Evolutionary conservation across 2,888 invertebrate species (phyloP), one percentile per base, ranked within the genome.

Genomic region (Ornithoptera alexandrae): DNA sequence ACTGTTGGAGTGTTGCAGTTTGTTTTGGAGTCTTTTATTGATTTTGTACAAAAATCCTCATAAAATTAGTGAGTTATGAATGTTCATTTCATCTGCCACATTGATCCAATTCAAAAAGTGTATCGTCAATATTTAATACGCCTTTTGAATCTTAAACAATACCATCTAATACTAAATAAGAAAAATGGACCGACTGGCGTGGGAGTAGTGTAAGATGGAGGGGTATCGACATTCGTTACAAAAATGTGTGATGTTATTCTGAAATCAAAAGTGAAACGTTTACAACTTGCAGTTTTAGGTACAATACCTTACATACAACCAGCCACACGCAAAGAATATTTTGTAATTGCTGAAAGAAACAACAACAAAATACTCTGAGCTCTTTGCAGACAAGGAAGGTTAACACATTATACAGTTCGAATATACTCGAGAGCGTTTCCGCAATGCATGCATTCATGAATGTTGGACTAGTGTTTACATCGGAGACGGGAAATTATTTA

Each of bases 321-420:
- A 96, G 94, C 96, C 95, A 94, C 96, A 96, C 94, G 95, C 95
- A 95, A 96, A 96, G 95, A 95, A 95, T 95, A 95, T 95, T 95
- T 95, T 95, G 94, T 94, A 95, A 94, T 94, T 95, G 94, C 95
- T 95, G 95, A 94, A 95, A 94, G 93, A 92, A 83, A 92, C 89
- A 92, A 92, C 82, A 92, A 92, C 92, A 91, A 92, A 92, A 92
- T 90, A 93, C 89, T 89, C 90, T 89, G 84, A 90, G 89, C 89
- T 85, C 72, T 79, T 78, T 72, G 64, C 69, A 71, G 67, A 61
- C 62, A 53, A 60, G 66, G 58, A 68, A 50, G 63, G 24, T 67
- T 59, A 20, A 63, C 57, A 67, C 62, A 65, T 68, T 30, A 42
- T 60, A 67, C 67, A 71, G 24, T 60, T 58, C 18, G 53, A 6